A percentile compares a stretch with the other conserved stretches of the same genome.
Conservation (phyloP, 2,113 vertebrate genomes). For the Hymenochirus boettgeri region DNA sequence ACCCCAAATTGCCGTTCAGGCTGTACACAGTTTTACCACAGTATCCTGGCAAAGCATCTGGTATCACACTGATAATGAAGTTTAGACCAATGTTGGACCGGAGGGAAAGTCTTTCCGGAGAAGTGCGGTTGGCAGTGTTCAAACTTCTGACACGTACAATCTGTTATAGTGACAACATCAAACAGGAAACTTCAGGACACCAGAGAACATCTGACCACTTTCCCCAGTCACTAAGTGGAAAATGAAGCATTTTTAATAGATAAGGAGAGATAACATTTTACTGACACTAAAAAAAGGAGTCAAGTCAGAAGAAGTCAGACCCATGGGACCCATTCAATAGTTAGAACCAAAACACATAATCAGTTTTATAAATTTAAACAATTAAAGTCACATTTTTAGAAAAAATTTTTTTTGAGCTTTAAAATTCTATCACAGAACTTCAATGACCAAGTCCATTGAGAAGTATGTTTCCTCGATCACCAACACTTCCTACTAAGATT, state of each 20-base stretch:
- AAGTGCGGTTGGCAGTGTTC: slow-evolving; percentile 72
- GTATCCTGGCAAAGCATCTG: slow-evolving; percentile 90
- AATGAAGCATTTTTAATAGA: not conserved
- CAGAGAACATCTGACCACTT: slow-evolving; percentile 39
- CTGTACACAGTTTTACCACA: slow-evolving; percentile 87
- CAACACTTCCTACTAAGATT: too few relatives aligned
- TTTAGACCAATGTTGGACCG: slow-evolving; percentile 60
- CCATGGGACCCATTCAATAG: too few relatives aligned
- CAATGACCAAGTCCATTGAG: too few relatives aligned
- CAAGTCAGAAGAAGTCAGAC: too few relatives aligned
- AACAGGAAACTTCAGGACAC: slow-evolving; percentile 63
- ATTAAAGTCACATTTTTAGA: too few relatives aligned
- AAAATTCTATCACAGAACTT: too few relatives aligned
- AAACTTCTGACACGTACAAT: slow-evolving; percentile 50
- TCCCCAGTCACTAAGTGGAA: slow-evolving; percentile 12
- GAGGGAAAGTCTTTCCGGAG: slow-evolving; percentile 71
- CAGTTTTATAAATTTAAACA: too few relatives aligned
- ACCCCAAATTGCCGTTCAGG: slow-evolving; percentile 69
- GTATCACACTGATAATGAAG: slow-evolving; percentile 77
- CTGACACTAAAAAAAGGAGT: not conserved
- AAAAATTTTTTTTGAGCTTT: too few relatives aligned
- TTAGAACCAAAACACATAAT: too few relatives aligned
- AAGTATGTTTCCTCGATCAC: too few relatives aligned
- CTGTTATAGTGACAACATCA: slow-evolving; percentile 54
- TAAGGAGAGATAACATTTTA: not conserved